Evolutionary conservation across 2,113 vertebrate species (phyloP), one percentile per base, ranked within the genome.

Genomic region (Apodemus speciosus): DNA sequence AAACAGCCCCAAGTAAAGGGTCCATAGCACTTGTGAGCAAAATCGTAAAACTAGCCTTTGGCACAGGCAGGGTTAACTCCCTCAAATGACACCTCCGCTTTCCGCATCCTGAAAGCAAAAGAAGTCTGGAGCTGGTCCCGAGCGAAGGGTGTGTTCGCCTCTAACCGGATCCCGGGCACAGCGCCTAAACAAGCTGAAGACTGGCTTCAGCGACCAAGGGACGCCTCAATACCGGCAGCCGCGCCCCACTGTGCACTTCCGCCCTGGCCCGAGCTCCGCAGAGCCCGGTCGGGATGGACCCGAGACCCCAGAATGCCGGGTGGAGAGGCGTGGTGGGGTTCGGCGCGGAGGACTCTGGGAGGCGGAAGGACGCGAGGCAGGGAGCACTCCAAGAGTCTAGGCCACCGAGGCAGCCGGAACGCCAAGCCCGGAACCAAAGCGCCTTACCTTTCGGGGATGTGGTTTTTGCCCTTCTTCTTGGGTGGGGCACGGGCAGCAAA

Each of bases 401-500:
- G 51, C 46, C 35, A 25, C 43, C 23, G 14, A 35, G 30, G 80
- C 90, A 3, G 80, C 35, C 32, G 25, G 80, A 46, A 13, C 68
- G 40, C 53, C 30, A 21, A n/a, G 25, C 23, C 18, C 20, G 16
- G 38, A 40, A 20, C 27, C 77, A 20, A 5, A n/a, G n/a, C 27
- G 0, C 0, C 3, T 76, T 95, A 98, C 98, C 98, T 96, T 16
- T 98, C 96, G 0, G 98, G 98, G 1, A 98, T 32, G 20, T 75
- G 93, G 3, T 13, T 92, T 2, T 9, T 53, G 3, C 91, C 81
- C 4, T 38, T 64, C 88, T 81, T 89, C 93, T 97, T 97, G 75
- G 51, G 9, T 0, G 81, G 43, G 8, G 88, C 43, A 9, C 73
- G 49, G 53, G 68, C 93, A 6, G 93, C 32, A 58, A 60, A 95